Percentiles rank a stretch among this genome's conserved stretches.
phyloP scores from a whole-genome alignment of 2,113 vertebrate species.

The Baryphthengus martii region DNA sequence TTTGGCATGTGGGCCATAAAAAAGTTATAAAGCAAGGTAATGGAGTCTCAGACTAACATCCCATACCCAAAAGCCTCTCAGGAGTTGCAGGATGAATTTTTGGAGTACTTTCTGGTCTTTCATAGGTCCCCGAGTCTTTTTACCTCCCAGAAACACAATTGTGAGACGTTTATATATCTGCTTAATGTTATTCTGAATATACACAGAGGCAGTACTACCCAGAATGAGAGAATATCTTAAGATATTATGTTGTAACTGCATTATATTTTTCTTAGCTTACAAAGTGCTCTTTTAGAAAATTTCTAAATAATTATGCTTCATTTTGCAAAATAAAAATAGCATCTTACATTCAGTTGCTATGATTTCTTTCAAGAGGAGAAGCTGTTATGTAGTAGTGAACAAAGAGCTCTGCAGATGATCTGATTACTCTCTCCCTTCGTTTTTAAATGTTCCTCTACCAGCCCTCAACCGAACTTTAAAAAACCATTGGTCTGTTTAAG shows the following conservation, averaged over 20 bases:
- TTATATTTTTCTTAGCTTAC: constrained; percentile 38
- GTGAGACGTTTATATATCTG: background rate
- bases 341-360: constrained; percentile 50
- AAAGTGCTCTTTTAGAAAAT: constrained; percentile 42
- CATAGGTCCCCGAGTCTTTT: background rate
- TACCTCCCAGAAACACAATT: background rate
- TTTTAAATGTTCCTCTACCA: background rate
- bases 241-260: background rate
- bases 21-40: background rate
- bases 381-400: constrained; percentile 30
- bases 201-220: background rate
- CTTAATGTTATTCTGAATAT: background rate
- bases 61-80: background rate
- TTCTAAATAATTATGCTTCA: constrained; percentile 59
- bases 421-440: background rate
- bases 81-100: background rate
- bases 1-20: background rate
- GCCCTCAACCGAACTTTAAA: background rate
- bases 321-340: constrained; percentile 64
- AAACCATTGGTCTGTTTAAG: background rate
- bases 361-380: constrained; percentile 43
- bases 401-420: constrained; percentile 18
- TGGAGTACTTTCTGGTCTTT: constrained; percentile 6
- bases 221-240: background rate
- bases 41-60: background rate